Percentiles rank a stretch among this genome's conserved stretches.
These are phyloP conservation scores for Leptinotarsa defecta DNA, from an alignment of 1,140 invertebrate species.

Conservation along the genomic window DNA sequence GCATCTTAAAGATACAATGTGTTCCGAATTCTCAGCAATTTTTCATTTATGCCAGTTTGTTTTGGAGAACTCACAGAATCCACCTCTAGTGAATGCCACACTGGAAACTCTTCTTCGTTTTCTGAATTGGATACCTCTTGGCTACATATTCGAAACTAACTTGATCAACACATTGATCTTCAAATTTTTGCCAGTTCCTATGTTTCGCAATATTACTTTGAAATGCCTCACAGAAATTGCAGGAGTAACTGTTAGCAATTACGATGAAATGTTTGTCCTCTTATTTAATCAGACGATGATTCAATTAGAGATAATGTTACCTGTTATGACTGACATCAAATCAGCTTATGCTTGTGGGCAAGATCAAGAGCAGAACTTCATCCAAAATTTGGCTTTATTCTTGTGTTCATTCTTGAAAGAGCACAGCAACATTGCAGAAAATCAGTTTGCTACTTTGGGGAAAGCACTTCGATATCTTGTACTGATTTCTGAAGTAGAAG, in stretches of 20 bases:
- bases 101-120: slow-evolving; percentile 95
- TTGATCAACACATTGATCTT: slow-evolving; percentile 92
- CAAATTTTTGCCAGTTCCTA: slow-evolving; percentile 96
- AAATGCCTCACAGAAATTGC: slow-evolving; percentile 99
- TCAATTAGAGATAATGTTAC: slow-evolving; percentile 90
- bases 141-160: slow-evolving; percentile 99
- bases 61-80: slow-evolving; percentile 96
- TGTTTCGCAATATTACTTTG: slow-evolving; percentile 97
- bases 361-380: slow-evolving; percentile 98
- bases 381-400: slow-evolving; percentile 97
- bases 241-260: slow-evolving; percentile 82
- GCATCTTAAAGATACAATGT: slow-evolving; percentile 99
- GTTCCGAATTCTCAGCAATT: slow-evolving; percentile 97
- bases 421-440: slow-evolving; percentile 87
- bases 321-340: slow-evolving; percentile 87
- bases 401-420: slow-evolving; percentile 96
- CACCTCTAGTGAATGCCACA: slow-evolving; percentile 89
- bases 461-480: slow-evolving; percentile 93
- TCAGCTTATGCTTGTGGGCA: slow-evolving; percentile 90
- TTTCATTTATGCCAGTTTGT: slow-evolving; percentile 98
- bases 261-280: slow-evolving; percentile 89
- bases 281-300: slow-evolving; percentile 90
- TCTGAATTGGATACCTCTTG: slow-evolving; percentile 98
- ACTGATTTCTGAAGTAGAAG: slow-evolving; percentile 97
- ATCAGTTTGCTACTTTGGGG: slow-evolving; percentile 72